These are phyloP conservation scores for Diorhabda carinulata DNA, from an alignment of 1,140 invertebrate species.

Conservation along the genomic window DNA sequence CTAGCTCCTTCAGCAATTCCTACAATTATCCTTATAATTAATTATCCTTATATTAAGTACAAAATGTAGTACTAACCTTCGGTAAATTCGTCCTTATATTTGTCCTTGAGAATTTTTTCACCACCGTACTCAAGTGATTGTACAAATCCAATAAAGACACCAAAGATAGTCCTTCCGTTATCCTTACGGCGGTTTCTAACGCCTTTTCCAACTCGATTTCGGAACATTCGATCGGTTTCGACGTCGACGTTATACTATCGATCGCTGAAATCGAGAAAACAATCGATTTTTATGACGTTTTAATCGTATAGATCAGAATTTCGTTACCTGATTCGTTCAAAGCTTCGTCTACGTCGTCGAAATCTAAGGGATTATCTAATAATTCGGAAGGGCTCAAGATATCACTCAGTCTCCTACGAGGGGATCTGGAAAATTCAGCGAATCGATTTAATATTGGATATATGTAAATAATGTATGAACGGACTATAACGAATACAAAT, in stretches of 20 bases:
- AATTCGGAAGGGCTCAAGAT: conserved; percentile 44
- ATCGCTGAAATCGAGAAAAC: conserved; percentile 15
- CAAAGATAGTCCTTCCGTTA: conserved; percentile 54
- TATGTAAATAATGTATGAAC: too few relatives aligned
- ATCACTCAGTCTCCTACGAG: conserved; percentile 36
- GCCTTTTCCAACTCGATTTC: conserved; percentile 57
- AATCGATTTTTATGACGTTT: not conserved
- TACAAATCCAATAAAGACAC: conserved; percentile 60
- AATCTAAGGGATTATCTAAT: conserved; percentile 41
- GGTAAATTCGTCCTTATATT: conserved; percentile 58
- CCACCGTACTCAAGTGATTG: conserved; percentile 55
- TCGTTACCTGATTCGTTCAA: conserved; percentile 40
- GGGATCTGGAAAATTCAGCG: conserved; percentile 28
- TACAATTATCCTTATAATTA: conserved; percentile 32
- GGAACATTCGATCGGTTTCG: conserved; percentile 54
- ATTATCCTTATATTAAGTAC: not conserved
- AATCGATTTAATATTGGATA: too few relatives aligned
- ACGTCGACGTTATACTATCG: conserved; percentile 32
- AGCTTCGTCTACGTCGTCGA: conserved; percentile 45
- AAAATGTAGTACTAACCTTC: conserved; percentile 48
- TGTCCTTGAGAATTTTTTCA: conserved; percentile 52
- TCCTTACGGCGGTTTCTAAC: conserved; percentile 54
- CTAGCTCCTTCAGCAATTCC: conserved; percentile 50
- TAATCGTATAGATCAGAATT: not conserved
- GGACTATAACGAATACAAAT: too few relatives aligned